Evolutionary conservation across 2,797 vertebrate genomes (phyloP).

Genomic region (Lepidocolaptes lacrymiger): DNA sequence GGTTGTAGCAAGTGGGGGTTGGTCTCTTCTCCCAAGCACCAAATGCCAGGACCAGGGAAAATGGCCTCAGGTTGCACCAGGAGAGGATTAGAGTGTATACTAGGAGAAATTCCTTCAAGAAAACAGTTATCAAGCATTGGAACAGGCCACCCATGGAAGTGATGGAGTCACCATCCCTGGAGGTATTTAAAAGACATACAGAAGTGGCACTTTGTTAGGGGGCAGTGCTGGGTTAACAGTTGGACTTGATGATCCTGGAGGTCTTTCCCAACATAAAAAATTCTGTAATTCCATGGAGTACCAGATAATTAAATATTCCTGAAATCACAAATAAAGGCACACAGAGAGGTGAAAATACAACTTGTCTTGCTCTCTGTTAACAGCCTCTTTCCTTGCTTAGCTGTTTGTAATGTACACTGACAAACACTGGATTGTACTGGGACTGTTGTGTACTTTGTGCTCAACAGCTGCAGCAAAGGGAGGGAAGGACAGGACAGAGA

Average conservation of each 20-base stretch:
- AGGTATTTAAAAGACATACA: background rate
- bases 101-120: background rate
- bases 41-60: background rate
- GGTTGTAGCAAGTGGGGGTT: accelerated
- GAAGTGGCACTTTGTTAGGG: background rate
- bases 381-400: background rate
- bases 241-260: background rate
- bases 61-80: background rate
- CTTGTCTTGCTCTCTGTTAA: background rate
- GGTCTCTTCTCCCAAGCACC: background rate
- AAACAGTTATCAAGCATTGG: background rate
- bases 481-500: background rate
- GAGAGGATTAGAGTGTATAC: background rate
- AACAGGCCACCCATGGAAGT: background rate
- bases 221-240: accelerated
- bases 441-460: background rate
- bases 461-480: background rate
- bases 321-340: background rate
- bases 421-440: background rate
- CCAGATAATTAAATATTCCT: background rate
- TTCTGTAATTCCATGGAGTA: background rate
- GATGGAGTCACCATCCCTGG: background rate
- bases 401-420: background rate
- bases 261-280: background rate
- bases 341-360: background rate